Evolutionary conservation across 2,113 vertebrate genomes (phyloP).

Genomic region (Anoura caudifer): DNA sequence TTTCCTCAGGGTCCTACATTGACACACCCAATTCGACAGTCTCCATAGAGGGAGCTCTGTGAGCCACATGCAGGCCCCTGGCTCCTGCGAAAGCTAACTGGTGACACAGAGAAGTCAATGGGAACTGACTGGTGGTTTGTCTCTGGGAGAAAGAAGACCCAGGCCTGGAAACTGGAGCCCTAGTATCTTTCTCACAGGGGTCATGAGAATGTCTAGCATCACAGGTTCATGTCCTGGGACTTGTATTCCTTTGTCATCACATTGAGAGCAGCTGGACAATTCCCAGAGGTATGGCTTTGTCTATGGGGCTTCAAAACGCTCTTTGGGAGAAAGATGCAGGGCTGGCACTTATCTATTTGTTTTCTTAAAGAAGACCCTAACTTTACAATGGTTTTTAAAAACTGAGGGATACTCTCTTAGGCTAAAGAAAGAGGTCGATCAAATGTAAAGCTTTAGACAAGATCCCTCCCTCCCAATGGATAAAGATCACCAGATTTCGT

Average conservation of each 20-base stretch:
- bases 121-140: neutral
- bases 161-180: slow-evolving; percentile 51
- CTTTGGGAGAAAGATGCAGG: neutral
- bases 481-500: neutral
- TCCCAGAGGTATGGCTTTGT: slow-evolving; percentile 50
- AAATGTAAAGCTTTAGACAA: neutral
- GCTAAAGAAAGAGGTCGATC: neutral
- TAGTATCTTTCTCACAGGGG: slow-evolving; percentile 52
- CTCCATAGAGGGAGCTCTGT: neutral
- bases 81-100: neutral
- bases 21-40: neutral
- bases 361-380: slow-evolving; percentile 36
- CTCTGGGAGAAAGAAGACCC: slow-evolving; percentile 40
- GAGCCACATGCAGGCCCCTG: neutral
- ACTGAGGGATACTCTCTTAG: neutral
- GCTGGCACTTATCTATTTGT: slow-evolving; percentile 26
- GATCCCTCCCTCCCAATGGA: neutral
- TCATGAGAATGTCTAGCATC: slow-evolving; percentile 64
- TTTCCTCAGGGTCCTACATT: neutral
- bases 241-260: slow-evolving; percentile 49
- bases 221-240: slow-evolving; percentile 53
- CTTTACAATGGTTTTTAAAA: neutral
- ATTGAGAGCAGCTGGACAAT: slow-evolving; percentile 42
- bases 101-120: neutral
- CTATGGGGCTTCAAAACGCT: slow-evolving; percentile 26